Conservation (phyloP, 1,140 invertebrate species). For the Aporrectodea caliginosa region DNA sequence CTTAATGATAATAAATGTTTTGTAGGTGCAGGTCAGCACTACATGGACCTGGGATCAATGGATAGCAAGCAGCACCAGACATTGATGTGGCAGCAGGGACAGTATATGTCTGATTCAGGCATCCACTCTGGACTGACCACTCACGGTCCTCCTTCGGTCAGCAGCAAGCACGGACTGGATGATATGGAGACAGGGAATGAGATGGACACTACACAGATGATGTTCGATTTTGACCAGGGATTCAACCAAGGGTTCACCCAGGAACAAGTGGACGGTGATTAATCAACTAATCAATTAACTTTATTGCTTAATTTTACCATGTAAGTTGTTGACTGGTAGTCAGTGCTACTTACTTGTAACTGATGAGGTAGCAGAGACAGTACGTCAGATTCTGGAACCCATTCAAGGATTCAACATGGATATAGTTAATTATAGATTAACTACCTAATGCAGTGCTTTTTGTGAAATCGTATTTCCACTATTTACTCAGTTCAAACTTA, state of each 20-base stretch:
- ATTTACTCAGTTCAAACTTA: no score
- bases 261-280: conserved; percentile 90
- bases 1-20: no score
- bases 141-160: conserved; percentile 63
- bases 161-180: conserved; percentile 49
- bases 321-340: no score
- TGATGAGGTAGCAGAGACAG: no score
- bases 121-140: conserved; percentile 93
- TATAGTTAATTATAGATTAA: no score
- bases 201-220: conserved; percentile 61
- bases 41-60: conserved; percentile 38
- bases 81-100: conserved; percentile 89
- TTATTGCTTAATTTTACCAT: no score
- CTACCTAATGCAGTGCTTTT: no score
- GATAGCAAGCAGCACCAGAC: conserved; percentile 70
- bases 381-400: no score
- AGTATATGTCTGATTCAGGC: conserved; percentile 89
- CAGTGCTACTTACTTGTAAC: no score
- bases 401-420: no score
- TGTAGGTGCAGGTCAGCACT: background rate
- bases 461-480: no score
- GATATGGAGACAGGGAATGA: conserved; percentile 41
- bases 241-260: conserved; percentile 86
- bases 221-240: conserved; percentile 85
- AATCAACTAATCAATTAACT: no score